Evolutionary conservation across 1,140 invertebrate genomes (phyloP).

Genomic region (Trichomalopsis sarcophagae): DNA sequence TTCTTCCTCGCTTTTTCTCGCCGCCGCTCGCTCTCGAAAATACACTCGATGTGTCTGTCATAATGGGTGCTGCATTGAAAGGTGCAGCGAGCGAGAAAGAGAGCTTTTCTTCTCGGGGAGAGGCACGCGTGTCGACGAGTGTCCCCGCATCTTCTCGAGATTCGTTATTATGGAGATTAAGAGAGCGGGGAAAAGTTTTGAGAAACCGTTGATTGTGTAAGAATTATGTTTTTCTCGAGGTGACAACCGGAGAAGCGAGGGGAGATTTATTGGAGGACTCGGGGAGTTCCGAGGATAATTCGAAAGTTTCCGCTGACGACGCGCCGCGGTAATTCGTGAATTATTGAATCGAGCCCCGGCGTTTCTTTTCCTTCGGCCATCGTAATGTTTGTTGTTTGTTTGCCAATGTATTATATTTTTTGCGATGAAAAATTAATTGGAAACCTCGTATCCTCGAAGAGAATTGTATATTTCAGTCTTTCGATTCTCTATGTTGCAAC

Average conservation of each 20-base stretch:
- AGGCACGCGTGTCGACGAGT: background rate
- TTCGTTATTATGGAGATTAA: conserved; percentile 47
- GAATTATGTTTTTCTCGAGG: conserved; percentile 48
- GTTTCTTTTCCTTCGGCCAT: too few relatives aligned
- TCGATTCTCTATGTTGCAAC: background rate
- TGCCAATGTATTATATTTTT: too few relatives aligned
- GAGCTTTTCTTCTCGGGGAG: conserved; percentile 1
- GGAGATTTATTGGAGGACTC: conserved; percentile 43
- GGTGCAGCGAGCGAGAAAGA: background rate
- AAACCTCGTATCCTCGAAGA: too few relatives aligned
- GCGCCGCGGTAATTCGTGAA: conserved; percentile 39
- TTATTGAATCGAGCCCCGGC: conserved; percentile 33
- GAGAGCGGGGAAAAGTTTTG: conserved; percentile 48
- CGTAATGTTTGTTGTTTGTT: too few relatives aligned
- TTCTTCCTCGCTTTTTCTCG: background rate
- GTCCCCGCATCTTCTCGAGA: conserved; percentile 2
- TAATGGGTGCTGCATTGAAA: background rate
- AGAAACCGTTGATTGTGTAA: conserved; percentile 44
- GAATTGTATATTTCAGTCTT: background rate
- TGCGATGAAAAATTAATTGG: too few relatives aligned
- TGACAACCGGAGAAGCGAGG: conserved; percentile 10
- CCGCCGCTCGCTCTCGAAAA: background rate
- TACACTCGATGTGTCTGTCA: background rate
- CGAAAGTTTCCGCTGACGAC: conserved; percentile 33
- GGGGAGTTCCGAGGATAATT: conserved; percentile 23